phyloP scores from a whole-genome alignment of 2,888 invertebrate genomes.

The Nemotelus pantherinus region DNA sequence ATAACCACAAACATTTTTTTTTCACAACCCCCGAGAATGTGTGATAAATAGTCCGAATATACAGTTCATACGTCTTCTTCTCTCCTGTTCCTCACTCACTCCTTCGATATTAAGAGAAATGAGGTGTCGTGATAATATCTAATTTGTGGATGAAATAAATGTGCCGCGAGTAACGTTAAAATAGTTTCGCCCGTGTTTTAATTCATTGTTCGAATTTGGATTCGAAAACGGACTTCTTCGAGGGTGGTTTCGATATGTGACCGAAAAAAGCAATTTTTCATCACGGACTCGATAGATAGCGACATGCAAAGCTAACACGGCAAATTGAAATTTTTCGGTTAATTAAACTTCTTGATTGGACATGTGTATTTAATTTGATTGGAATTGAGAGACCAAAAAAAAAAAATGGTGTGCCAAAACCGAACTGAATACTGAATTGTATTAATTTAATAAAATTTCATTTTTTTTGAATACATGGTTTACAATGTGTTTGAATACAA shows the following conservation, averaged over 20 bases:
- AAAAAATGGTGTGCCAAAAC: too few relatives aligned
- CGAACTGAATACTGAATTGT: too few relatives aligned
- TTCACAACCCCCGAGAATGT: slow-evolving; percentile 2
- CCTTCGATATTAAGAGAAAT: slow-evolving; percentile 38
- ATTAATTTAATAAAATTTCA: too few relatives aligned
- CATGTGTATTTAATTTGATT: background rate
- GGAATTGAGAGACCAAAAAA: too few relatives aligned
- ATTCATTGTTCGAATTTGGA: background rate
- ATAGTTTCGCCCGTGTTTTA: slow-evolving; percentile 12
- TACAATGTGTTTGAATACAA: too few relatives aligned
- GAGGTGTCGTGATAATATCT: slow-evolving; percentile 48
- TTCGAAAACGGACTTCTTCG: background rate
- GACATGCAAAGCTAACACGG: slow-evolving; percentile 35
- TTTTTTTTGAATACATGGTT: too few relatives aligned
- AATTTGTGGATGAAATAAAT: slow-evolving; percentile 44
- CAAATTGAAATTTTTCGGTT: slow-evolving; percentile 45
- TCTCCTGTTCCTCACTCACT: too few relatives aligned
- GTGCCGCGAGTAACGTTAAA: slow-evolving; percentile 1
- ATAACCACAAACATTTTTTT: too few relatives aligned
- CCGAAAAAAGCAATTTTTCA: slow-evolving; percentile 32
- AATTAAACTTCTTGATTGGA: slow-evolving; percentile 42
- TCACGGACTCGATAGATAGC: background rate
- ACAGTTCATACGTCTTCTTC: slow-evolving; percentile 17
- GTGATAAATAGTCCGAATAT: slow-evolving; percentile 42
- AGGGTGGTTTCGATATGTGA: slow-evolving; percentile 30